A percentile compares a stretch with the other conserved stretches of the same genome.
phyloP scores from a whole-genome alignment of 1,140 invertebrate species.

The Diuraphis noxia region DNA sequence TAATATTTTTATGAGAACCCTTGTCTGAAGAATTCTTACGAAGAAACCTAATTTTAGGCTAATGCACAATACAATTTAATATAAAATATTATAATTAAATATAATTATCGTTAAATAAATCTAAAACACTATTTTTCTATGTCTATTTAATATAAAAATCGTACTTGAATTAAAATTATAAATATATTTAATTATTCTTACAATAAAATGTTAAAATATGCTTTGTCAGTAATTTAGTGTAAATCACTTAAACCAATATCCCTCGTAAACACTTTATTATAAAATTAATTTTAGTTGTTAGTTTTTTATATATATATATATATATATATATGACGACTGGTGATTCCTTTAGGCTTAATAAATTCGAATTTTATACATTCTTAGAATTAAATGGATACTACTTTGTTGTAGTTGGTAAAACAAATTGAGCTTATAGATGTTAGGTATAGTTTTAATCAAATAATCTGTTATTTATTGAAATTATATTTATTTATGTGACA shows the following conservation, averaged over 20 bases:
- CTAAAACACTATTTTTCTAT: constrained; percentile 47
- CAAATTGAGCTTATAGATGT: constrained; percentile 49
- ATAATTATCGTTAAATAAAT: constrained; percentile 34
- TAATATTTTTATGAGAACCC: background rate
- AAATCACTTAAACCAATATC: background rate
- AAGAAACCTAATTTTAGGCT: constrained; percentile 18
- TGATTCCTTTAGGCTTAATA: constrained; percentile 23
- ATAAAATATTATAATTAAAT: background rate
- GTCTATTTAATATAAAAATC: constrained; percentile 16
- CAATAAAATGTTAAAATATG: constrained; percentile 20
- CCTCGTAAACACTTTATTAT: background rate
- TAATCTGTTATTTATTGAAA: constrained; percentile 21
- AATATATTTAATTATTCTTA: constrained; percentile 8
- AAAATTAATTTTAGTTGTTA: background rate
- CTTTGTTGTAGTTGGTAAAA: constrained; percentile 13
- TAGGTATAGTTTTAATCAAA: constrained; percentile 42
- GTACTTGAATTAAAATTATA: constrained; percentile 39
- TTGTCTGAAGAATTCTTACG: constrained; percentile 4
- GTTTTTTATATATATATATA: background rate
- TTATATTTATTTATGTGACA: background rate
- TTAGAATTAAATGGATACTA: constrained; percentile 15
- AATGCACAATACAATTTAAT: constrained; percentile 14
- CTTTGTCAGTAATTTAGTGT: constrained; percentile 24
- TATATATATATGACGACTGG: constrained; percentile 10
- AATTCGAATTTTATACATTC: constrained; percentile 46